Conservation (phyloP, 92 coral and sea anemone genomes). For the Siderastrea radians region DNA sequence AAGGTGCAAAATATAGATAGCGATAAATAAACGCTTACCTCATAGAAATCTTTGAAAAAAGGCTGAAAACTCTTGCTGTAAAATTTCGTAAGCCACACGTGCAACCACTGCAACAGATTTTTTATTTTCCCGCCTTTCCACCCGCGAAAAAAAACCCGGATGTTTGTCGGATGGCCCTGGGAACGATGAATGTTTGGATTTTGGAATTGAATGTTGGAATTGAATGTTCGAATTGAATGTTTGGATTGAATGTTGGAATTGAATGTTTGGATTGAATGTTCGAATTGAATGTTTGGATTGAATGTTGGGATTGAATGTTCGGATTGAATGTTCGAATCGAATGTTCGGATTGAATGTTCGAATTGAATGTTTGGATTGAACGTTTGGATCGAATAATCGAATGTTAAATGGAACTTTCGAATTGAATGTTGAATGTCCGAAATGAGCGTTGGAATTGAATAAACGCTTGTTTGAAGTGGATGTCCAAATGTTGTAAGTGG, state of each 20-base stretch:
- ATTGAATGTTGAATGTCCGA: slow-evolving; percentile 14
- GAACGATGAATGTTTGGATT: neutral
- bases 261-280: neutral
- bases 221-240: slow-evolving; percentile 11
- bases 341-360: neutral
- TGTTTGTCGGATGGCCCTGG: too few species aligned
- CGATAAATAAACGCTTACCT: too few species aligned
- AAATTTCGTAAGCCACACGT: too few species aligned
- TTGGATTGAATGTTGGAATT: neutral
- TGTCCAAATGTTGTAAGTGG: slow-evolving; percentile 2
- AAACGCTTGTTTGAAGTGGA: slow-evolving; percentile 6
- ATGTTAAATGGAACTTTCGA: neutral
- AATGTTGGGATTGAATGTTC: slow-evolving; percentile 6
- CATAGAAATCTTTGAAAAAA: too few species aligned
- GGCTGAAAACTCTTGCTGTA: too few species aligned
- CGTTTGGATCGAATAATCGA: slow-evolving; percentile 12
- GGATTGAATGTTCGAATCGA: neutral
- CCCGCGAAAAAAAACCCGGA: too few species aligned
- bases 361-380: slow-evolving; percentile 17
- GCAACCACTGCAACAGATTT: too few species aligned
- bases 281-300: neutral
- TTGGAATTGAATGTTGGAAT: neutral
- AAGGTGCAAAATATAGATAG: too few species aligned
- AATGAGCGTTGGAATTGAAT: slow-evolving; percentile 4
- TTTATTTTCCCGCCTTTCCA: too few species aligned